These are phyloP conservation scores for Rhagoletis pomonella DNA, from an alignment of 1,140 invertebrate genomes.

Conservation along the genomic window DNA sequence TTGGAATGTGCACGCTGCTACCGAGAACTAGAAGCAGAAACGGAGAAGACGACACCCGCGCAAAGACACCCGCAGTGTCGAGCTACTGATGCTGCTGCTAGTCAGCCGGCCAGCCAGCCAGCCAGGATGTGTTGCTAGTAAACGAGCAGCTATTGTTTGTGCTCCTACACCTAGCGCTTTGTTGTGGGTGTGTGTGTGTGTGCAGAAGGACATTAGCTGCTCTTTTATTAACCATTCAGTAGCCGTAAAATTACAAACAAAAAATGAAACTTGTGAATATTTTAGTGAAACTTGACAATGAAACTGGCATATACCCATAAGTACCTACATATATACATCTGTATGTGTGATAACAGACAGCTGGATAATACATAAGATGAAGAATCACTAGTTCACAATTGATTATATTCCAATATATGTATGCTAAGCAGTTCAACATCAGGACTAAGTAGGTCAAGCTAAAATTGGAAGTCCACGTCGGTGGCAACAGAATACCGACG, in stretches of 20 bases:
- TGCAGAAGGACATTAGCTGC: not conserved
- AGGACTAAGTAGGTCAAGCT: too few relatives aligned
- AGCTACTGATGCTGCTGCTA: not conserved
- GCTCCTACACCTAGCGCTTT: not conserved
- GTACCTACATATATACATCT: not conserved
- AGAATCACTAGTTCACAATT: too few relatives aligned
- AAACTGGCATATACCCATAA: constrained; percentile 19
- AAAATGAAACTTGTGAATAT: constrained; percentile 32
- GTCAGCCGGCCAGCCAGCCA: not conserved
- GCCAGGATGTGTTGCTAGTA: constrained; percentile 22
- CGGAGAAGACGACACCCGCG: not conserved
- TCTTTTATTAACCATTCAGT: constrained; percentile 58
- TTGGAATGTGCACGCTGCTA: constrained; percentile 12
- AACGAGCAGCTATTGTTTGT: constrained; percentile 25
- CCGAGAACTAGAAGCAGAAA: not conserved
- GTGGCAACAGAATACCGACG: too few relatives aligned
- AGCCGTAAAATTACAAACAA: constrained; percentile 59
- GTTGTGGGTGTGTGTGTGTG: not conserved
- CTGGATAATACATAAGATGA: too few relatives aligned
- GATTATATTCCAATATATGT: too few relatives aligned
- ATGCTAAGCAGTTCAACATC: too few relatives aligned
- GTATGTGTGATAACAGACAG: too few relatives aligned
- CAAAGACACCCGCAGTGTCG: not conserved
- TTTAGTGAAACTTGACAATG: not conserved
- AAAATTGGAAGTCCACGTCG: too few relatives aligned